Conservation (phyloP, 2,888 invertebrate genomes). For the Macrophya alboannulata region DNA sequence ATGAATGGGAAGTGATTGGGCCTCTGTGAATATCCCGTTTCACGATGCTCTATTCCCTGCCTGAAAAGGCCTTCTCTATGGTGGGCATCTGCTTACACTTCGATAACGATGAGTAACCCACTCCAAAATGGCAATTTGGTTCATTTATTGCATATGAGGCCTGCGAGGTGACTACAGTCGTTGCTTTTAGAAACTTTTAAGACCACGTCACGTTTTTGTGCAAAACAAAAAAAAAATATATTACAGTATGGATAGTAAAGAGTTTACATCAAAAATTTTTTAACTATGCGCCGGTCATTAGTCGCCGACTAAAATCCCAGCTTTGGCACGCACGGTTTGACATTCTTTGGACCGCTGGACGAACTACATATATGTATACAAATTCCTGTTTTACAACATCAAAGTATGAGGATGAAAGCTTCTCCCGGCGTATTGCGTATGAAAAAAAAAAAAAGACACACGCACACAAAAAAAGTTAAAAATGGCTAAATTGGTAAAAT, state of each 20-base stretch:
- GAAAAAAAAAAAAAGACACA: too few relatives aligned
- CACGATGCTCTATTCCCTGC: not conserved
- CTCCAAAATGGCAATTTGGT: not conserved
- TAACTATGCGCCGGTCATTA: not conserved
- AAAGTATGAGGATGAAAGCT: not conserved
- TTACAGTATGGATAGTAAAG: not conserved
- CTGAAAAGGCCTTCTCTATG: not conserved
- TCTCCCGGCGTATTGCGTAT: not conserved
- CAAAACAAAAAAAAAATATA: not conserved
- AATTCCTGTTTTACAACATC: not conserved
- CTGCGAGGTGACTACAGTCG: too few relatives aligned
- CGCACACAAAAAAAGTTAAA: not conserved
- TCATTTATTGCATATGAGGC: not conserved
- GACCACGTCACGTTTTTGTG: not conserved
- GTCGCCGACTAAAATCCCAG: not conserved
- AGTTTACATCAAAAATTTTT: not conserved
- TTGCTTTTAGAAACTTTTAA: too few relatives aligned
- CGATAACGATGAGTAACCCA: not conserved
- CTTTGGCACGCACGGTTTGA: not conserved
- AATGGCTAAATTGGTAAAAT: not conserved
- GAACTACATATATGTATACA: not conserved
- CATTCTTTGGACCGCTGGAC: not conserved
- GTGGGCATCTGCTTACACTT: not conserved
- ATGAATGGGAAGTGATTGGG: constrained; percentile 39
- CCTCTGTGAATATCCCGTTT: not conserved